These are phyloP conservation scores for Cyrtodaria siliqua DNA, from an alignment of 2,888 invertebrate genomes.

Conservation along the genomic window DNA sequence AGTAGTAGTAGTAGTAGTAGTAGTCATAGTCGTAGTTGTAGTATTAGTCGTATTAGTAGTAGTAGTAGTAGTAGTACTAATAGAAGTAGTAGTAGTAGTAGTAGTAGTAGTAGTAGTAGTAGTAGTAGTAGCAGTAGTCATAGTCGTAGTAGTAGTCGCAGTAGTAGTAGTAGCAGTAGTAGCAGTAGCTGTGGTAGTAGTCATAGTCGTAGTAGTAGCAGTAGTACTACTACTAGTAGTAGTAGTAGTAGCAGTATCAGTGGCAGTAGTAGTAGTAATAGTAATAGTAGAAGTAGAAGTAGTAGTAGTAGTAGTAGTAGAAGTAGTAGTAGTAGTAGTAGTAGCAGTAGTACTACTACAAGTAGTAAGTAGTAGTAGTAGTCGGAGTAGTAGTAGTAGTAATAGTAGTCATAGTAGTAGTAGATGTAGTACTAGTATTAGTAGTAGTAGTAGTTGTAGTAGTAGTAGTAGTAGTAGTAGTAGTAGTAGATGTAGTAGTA, in stretches of 20 bases:
- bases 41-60: too few species aligned
- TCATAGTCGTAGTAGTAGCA: conserved; percentile 8
- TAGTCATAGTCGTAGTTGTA: too few species aligned
- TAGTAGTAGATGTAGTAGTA: too few species aligned
- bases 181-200: conserved; percentile 12
- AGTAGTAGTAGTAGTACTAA: too few species aligned
- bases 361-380: conserved; percentile 17
- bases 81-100: too few species aligned
- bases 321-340: conserved; percentile 17
- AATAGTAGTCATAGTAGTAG: conserved; percentile 12
- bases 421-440: conserved; percentile 1
- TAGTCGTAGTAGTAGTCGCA: conserved; percentile 16
- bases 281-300: conserved; percentile 17
- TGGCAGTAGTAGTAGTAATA: conserved; percentile 22
- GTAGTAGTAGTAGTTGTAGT: too few species aligned
- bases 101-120: too few species aligned
- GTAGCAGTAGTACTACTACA: conserved; percentile 15
- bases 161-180: conserved; percentile 15
- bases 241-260: conserved; percentile 19
- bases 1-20: too few species aligned
- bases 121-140: conserved; percentile 18
- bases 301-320: conserved; percentile 23
- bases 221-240: conserved; percentile 19
- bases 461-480: too few species aligned
- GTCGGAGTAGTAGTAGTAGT: conserved; percentile 14